These are phyloP conservation scores for Harpalus rufipes DNA, from an alignment of 2,888 invertebrate genomes.

Conservation along the genomic window DNA sequence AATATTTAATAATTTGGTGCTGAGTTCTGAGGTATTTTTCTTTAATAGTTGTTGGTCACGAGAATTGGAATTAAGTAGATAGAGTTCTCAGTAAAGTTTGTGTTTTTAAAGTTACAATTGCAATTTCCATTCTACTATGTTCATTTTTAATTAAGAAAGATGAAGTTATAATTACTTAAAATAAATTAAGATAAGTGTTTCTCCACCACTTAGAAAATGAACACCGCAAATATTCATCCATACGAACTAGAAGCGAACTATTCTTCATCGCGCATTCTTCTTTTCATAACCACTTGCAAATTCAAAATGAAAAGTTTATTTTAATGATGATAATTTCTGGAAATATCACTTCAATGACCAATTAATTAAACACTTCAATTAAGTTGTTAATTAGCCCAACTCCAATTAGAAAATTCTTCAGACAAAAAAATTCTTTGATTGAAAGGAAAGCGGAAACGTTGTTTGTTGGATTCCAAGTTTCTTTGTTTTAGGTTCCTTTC, in stretches of 20 bases:
- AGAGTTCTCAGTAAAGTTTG: neutral
- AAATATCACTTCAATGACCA: constrained; percentile 38
- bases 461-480: constrained; percentile 21
- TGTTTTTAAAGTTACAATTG: neutral
- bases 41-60: no score
- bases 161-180: constrained; percentile 24
- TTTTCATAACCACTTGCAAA: neutral
- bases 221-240: constrained; percentile 18
- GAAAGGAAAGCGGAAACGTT: constrained; percentile 38
- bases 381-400: constrained; percentile 32
- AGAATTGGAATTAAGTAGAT: no score
- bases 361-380: constrained; percentile 54
- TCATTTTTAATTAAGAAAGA: constrained; percentile 21
- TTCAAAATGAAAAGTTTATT: constrained; percentile 9
- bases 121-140: neutral
- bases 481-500: constrained; percentile 30
- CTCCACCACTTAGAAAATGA: constrained; percentile 33
- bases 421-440: constrained; percentile 32
- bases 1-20: no score
- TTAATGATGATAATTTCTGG: constrained; percentile 17
- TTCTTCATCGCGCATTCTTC: neutral
- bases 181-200: constrained; percentile 29
- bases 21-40: no score
- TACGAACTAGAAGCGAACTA: neutral
- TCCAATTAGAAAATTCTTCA: constrained; percentile 31